Percentiles rank a stretch among this genome's conserved stretches.
Evolutionary conservation across 1,140 invertebrate species (phyloP).

Genomic region (Aphidius gifuensis): DNA sequence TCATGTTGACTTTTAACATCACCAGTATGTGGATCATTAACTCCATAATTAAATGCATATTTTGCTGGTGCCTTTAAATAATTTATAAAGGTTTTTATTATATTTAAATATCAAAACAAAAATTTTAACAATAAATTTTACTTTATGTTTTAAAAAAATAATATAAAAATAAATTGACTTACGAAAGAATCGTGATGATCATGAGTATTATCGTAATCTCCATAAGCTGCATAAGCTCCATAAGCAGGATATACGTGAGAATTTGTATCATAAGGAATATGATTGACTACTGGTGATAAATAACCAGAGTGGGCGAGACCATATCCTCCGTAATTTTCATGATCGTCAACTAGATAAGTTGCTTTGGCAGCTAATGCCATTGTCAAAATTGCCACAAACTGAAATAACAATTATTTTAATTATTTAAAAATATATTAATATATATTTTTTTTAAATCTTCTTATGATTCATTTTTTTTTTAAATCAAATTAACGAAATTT

Average conservation of each 20-base stretch:
- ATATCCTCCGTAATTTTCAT: constrained; percentile 25
- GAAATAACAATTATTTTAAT: not conserved
- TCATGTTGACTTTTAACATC: constrained; percentile 52
- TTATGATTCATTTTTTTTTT: too few species aligned
- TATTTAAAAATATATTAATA: too few species aligned
- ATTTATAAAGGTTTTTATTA: not conserved
- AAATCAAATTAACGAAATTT: too few species aligned
- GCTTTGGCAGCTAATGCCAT: constrained; percentile 35
- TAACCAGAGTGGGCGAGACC: constrained; percentile 18
- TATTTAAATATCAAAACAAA: not conserved
- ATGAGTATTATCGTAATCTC: constrained; percentile 16
- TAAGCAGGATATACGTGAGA: constrained; percentile 26
- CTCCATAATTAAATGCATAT: constrained; percentile 52
- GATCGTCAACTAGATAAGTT: constrained; percentile 31
- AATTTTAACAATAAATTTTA: too few species aligned
- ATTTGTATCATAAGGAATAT: constrained; percentile 29
- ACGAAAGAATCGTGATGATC: constrained; percentile 29
- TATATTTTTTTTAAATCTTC: too few species aligned
- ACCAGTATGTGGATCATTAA: constrained; percentile 51
- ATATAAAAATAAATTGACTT: constrained; percentile 12
- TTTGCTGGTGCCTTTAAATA: constrained; percentile 42
- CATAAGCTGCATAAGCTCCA: constrained; percentile 15
- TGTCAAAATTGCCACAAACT: constrained; percentile 32
- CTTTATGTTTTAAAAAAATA: not conserved
- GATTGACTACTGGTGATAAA: constrained; percentile 19